A percentile compares a stretch with the other conserved stretches of the same genome.
These are phyloP conservation scores for Agraylea sexmaculata DNA, from an alignment of 1,140 invertebrate species.

Conservation along the genomic window DNA sequence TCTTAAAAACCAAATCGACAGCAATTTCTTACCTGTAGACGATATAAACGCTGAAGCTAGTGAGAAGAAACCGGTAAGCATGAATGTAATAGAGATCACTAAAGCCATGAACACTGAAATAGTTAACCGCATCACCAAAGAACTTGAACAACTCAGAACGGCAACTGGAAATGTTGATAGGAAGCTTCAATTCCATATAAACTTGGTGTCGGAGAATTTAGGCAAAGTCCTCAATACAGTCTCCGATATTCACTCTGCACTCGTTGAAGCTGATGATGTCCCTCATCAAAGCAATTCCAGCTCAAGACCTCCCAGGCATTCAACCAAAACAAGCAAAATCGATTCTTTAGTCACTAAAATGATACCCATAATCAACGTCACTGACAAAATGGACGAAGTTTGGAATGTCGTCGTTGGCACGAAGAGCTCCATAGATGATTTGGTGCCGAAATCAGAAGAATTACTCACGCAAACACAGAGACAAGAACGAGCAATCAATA, in stretches of 20 bases:
- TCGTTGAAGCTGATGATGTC: constrained; percentile 53
- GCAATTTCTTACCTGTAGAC: constrained; percentile 63
- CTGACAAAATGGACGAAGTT: constrained; percentile 80
- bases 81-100: constrained; percentile 66
- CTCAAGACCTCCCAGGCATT: constrained; percentile 29
- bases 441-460: constrained; percentile 75
- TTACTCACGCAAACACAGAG: constrained; percentile 72
- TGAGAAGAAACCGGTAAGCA: constrained; percentile 69
- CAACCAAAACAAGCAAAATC: constrained; percentile 56
- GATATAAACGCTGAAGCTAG: constrained; percentile 75
- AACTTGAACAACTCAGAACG: constrained; percentile 59
- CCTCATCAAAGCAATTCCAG: constrained; percentile 41
- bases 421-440: constrained; percentile 70
- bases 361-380: constrained; percentile 69
- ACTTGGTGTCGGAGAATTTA: constrained; percentile 67
- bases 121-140: constrained; percentile 59
- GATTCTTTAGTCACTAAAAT: constrained; percentile 66
- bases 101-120: constrained; percentile 66
- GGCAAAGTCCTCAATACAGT: constrained; percentile 64
- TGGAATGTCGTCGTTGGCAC: constrained; percentile 80
- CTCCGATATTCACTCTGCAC: constrained; percentile 65
- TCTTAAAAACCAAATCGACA: constrained; percentile 70
- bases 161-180: constrained; percentile 67
- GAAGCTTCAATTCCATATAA: constrained; percentile 74
- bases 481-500: constrained; percentile 74